Conservation (phyloP, 2,888 invertebrate species). For the Augiades crinisus region DNA sequence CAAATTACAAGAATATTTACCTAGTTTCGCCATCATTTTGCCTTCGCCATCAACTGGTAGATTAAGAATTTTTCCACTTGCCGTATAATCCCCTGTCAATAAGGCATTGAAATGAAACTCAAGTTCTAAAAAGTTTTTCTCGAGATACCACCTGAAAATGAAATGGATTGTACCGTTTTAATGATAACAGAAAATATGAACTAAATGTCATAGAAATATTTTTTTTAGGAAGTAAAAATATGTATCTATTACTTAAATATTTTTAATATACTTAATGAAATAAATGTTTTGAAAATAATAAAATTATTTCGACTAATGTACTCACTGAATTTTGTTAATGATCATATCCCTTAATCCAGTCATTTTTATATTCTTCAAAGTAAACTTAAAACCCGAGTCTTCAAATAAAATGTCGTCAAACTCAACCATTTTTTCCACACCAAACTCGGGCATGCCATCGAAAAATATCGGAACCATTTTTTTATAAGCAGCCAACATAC, state of each 20-base stretch:
- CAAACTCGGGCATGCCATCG: background rate
- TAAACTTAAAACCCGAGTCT: background rate
- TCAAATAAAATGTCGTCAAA: background rate
- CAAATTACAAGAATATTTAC: too few species aligned
- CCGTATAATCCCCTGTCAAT: background rate
- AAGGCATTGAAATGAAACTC: background rate
- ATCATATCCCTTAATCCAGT: background rate
- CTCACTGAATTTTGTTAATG: background rate
- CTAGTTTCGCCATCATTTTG: constrained; percentile 41
- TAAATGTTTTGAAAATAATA: too few species aligned
- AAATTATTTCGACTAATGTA: too few species aligned
- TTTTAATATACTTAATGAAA: too few species aligned
- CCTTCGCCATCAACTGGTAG: constrained; percentile 62
- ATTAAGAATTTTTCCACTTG: constrained; percentile 50
- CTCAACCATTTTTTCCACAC: background rate
- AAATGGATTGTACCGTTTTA: background rate
- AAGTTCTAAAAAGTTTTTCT: background rate
- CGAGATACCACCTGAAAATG: background rate
- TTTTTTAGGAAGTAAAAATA: too few species aligned
- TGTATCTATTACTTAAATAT: too few species aligned
- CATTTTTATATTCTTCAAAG: background rate
- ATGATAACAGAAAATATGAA: too few species aligned
- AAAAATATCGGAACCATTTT: background rate
- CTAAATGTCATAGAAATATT: too few species aligned
- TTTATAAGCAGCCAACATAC: constrained; percentile 22